These are phyloP conservation scores for Onychomys arenicola DNA, from an alignment of 2,797 vertebrate species.

Conservation along the genomic window DNA sequence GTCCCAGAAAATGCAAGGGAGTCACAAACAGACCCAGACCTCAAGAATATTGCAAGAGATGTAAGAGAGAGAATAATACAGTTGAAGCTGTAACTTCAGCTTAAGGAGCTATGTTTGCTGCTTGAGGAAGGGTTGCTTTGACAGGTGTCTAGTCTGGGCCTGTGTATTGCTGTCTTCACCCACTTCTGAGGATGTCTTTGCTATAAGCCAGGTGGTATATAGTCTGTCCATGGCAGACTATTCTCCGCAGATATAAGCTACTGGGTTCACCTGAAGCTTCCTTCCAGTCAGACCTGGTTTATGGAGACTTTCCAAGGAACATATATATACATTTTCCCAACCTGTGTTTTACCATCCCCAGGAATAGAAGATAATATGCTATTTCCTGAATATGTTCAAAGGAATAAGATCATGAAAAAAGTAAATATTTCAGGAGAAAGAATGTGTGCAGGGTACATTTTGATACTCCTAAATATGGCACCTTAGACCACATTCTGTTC, in stretches of 20 bases:
- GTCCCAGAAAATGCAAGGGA: not conserved
- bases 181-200: not conserved
- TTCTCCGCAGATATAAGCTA: not conserved
- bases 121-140: not conserved
- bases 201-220: conserved; percentile 60
- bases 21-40: not conserved
- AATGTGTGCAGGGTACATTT: not conserved
- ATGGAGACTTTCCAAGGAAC: conserved; percentile 1
- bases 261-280: conserved; percentile 65
- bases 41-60: not conserved
- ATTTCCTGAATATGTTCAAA: conserved; percentile 69
- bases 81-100: not conserved
- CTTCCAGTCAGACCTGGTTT: conserved; percentile 63
- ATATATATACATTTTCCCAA: not conserved
- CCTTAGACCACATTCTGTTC: no score
- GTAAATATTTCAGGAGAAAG: not conserved
- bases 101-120: no score
- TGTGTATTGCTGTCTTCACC: not conserved
- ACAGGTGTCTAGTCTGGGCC: no score
- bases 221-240: conserved; percentile 49
- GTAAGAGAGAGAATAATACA: no score
- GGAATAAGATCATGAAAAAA: not conserved
- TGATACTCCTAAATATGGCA: not conserved
- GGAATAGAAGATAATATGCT: conserved; percentile 70
- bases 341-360: conserved; percentile 63